Evolutionary conservation across 2,113 vertebrate species (phyloP).

Genomic region (Apistogramma diplotaenia): DNA sequence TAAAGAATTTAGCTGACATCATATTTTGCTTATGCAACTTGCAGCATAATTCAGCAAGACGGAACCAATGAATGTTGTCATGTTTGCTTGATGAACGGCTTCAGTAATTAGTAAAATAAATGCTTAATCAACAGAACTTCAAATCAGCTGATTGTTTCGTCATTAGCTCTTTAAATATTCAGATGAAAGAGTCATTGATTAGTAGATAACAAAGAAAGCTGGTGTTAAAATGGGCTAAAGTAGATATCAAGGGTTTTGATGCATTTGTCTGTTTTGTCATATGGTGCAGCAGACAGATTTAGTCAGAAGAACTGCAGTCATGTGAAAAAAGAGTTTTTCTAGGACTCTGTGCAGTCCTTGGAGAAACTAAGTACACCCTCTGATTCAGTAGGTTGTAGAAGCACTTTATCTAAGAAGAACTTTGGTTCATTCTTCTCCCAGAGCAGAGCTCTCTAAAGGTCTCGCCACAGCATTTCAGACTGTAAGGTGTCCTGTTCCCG

Average conservation of each 20-base stretch:
- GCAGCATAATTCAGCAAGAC: not conserved
- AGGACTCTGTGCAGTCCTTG: not conserved
- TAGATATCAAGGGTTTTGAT: not conserved
- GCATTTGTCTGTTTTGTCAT: not conserved
- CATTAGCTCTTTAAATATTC: not conserved
- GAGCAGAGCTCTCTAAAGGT: not conserved
- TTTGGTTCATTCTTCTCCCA: not conserved
- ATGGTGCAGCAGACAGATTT: not conserved
- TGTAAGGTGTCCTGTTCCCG: not conserved
- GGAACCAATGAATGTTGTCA: not conserved
- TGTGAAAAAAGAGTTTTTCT: not conserved
- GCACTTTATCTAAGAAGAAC: not conserved
- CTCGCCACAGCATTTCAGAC: not conserved
- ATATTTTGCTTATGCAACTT: not conserved
- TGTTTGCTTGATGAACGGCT: not conserved
- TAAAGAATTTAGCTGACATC: not conserved
- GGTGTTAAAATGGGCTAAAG: not conserved
- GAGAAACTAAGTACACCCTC: not conserved
- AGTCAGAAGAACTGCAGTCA: not conserved
- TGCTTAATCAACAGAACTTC: too few relatives aligned
- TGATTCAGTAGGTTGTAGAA: not conserved
- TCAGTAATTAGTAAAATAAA: too few relatives aligned
- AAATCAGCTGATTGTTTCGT: constrained; percentile 1
- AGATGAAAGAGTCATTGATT: not conserved
- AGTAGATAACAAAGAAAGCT: not conserved